Evolutionary conservation across 2,113 vertebrate genomes (phyloP).

Genomic region (Candoia aspera): DNA sequence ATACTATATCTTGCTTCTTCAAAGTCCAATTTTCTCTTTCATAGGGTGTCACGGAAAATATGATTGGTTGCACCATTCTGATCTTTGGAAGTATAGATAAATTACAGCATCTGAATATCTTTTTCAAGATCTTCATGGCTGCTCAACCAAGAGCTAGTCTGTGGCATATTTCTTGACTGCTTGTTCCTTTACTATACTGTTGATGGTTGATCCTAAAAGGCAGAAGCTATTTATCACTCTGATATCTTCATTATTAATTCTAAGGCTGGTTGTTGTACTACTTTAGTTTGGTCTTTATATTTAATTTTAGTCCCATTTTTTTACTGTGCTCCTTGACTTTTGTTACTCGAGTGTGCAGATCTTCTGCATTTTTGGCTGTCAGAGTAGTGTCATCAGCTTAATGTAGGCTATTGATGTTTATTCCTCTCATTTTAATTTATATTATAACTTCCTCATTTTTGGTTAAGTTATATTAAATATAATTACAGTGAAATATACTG

Average conservation of each 20-base stretch:
- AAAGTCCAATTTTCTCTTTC: too few relatives aligned
- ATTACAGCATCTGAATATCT: too few relatives aligned
- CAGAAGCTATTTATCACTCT: too few relatives aligned
- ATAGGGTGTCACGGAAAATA: too few relatives aligned
- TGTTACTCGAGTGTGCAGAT: not conserved
- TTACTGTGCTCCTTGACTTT: not conserved
- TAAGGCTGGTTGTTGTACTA: not conserved
- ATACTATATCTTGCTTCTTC: too few relatives aligned
- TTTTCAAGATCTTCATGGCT: too few relatives aligned
- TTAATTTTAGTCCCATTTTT: not conserved
- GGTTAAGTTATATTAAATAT: slow-evolving; percentile 16
- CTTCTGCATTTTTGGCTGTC: not conserved
- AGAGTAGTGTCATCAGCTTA: not conserved
- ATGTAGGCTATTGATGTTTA: not conserved
- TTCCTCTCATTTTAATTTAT: not conserved
- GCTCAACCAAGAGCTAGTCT: too few relatives aligned
- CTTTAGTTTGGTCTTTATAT: not conserved
- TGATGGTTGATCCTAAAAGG: too few relatives aligned
- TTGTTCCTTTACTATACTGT: too few relatives aligned
- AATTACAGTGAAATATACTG: slow-evolving; percentile 31
- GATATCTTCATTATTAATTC: not conserved
- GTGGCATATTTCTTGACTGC: too few relatives aligned
- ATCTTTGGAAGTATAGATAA: too few relatives aligned
- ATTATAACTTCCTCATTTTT: slow-evolving; percentile 4
- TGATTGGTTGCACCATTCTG: too few relatives aligned